A percentile compares a stretch with the other conserved stretches of the same genome.
Conservation (phyloP, 1,140 invertebrate genomes). For the Monochamus saltuarius region DNA sequence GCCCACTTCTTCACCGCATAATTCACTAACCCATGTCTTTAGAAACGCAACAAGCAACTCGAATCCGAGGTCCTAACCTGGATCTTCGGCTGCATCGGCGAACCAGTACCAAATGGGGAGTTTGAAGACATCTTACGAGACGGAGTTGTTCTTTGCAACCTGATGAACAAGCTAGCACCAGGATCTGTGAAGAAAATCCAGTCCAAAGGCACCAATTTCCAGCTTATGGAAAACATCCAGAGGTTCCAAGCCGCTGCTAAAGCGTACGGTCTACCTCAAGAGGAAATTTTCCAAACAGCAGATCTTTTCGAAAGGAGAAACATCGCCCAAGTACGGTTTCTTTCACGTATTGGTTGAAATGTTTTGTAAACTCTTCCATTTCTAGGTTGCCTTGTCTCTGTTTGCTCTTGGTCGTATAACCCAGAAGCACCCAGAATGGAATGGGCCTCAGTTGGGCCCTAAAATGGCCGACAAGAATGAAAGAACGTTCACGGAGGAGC, state of each 20-base stretch:
- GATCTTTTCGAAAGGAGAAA: conserved; percentile 96
- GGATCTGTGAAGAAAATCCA: conserved; percentile 97
- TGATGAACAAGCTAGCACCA: conserved; percentile 93
- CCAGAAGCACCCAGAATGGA: conserved; percentile 92
- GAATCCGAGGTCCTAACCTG: conserved; percentile 89
- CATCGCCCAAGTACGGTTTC: conserved; percentile 87
- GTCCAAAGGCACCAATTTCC: conserved; percentile 93
- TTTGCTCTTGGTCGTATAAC: conserved; percentile 62
- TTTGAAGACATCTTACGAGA: conserved; percentile 93
- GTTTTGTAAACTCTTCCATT: conserved; percentile 4
- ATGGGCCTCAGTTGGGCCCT: conserved; percentile 83
- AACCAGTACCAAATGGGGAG: conserved; percentile 77
- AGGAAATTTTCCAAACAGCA: conserved; percentile 98
- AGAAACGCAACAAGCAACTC: conserved; percentile 87
- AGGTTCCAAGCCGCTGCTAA: conserved; percentile 93
- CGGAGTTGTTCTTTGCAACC: conserved; percentile 89
- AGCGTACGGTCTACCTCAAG: conserved; percentile 91
- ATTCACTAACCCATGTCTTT: too few relatives aligned
- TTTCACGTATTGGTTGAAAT: background rate
- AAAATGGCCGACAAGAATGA: conserved; percentile 96
- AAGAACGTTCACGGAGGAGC: conserved; percentile 91
- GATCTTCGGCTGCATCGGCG: conserved; percentile 86
- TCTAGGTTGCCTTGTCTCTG: conserved; percentile 44
- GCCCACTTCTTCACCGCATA: too few relatives aligned
- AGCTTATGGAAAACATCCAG: conserved; percentile 98